Conservation (phyloP, 2,113 vertebrate species). For the Barbus barbus region DNA sequence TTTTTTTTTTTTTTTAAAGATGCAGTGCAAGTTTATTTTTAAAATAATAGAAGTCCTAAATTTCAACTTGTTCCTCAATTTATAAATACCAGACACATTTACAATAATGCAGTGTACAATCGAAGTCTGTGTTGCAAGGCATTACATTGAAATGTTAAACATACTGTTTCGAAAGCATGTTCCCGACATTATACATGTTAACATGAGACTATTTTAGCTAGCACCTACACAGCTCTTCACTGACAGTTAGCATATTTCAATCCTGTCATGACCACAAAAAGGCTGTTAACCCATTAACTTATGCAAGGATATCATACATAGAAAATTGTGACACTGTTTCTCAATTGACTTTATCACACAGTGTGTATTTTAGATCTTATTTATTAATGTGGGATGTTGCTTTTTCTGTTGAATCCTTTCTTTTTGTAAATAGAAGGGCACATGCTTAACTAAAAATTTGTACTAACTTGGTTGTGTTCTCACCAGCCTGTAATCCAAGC, state of each 20-base stretch:
- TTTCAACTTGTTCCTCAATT: not conserved
- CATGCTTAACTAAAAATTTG: not conserved
- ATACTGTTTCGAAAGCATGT: not conserved
- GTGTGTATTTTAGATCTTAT: no score
- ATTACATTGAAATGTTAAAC: not conserved
- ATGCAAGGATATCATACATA: no score
- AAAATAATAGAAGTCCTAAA: not conserved
- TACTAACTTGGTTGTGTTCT: not conserved
- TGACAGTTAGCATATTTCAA: not conserved
- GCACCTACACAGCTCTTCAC: not conserved
- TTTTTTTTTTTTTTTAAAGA: not conserved
- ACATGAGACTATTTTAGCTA: not conserved
- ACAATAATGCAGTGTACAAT: not conserved
- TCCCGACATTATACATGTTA: not conserved
- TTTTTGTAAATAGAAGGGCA: no score
- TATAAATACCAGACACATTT: not conserved
- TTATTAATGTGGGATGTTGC: no score
- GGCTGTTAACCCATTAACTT: not conserved
- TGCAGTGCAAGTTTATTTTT: not conserved
- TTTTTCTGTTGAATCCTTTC: no score
- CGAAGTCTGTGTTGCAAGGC: not conserved
- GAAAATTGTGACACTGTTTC: not conserved
- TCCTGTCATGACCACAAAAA: not conserved
- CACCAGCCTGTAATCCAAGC: constrained; percentile 84
- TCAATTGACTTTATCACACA: no score